Base-by-base conservation (phyloP, 2,113 vertebrate genomes). In the Cercocebus atys region DNA sequence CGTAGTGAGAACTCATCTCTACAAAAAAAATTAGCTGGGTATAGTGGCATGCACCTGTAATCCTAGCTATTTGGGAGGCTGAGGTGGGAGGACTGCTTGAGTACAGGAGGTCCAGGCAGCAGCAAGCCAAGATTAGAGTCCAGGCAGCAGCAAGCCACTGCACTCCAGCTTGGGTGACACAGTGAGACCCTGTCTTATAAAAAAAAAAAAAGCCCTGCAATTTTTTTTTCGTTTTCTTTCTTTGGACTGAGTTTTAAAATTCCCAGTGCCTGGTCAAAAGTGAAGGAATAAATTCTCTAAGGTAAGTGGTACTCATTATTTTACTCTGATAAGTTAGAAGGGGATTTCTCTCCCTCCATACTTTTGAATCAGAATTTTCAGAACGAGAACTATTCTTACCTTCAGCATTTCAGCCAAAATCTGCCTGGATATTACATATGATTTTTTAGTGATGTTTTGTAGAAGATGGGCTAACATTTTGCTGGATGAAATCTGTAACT, bases 261-360 rank as follows among this genome's bases (percentile, higher is more conserved):
- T 13, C 32, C 10, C 4, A 52, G 20, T 86, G 43, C 45, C 64
- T 70, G 23, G 17, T 73, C 68, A 76, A 87, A 94, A 81, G 6
- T 40, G 20, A 91, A 92, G 94, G 55, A 52, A 14, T 64, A 73
- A 68, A 75, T 87, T 27, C 30, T 68, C 27, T 10, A 47, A 70
- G 40, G 14, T 59, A 83, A 86, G 20, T 75, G 30, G 32, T 76
- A 32, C 70, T 47, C 9, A 79, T 66, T 61, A 7, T 87, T 96
- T 88, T 84, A 47, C n/a, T 93, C 4, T 90, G 38, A 5, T 87
- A 83, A 96, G n/a, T 76, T 83, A 95, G 30, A 95, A 80, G 13
- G 3, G 9, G 13, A 12, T 68, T 87, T 3, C 16, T 4, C n/a
- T 45, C 8, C 22, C 30, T 32, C 11, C 9, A 2, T 52, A 78